Evolutionary conservation across 2,113 vertebrate species (phyloP).

Genomic region (Pseudorectes ferrugineus): DNA sequence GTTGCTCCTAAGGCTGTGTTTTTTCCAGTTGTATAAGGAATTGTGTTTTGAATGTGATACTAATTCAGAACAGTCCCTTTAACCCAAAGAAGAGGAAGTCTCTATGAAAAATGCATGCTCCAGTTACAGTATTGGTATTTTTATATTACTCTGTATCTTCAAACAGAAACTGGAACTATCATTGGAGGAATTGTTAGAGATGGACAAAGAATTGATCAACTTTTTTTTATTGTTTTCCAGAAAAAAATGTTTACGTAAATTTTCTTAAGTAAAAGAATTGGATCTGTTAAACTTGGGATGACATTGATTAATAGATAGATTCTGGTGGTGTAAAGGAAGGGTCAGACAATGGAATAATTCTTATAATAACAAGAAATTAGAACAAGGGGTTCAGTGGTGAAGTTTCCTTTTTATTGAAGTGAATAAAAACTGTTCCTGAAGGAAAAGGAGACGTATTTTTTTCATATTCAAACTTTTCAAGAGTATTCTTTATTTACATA

Average conservation of each 20-base stretch:
- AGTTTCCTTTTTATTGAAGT: neutral
- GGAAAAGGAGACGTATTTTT: neutral
- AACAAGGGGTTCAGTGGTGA: accelerated
- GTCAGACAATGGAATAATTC: neutral
- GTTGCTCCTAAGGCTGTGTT: neutral
- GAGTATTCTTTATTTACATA: neutral
- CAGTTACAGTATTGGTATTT: neutral
- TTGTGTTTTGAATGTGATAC: neutral
- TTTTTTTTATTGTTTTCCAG: neutral
- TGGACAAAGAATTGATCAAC: neutral
- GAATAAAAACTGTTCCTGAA: neutral
- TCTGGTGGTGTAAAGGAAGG: neutral
- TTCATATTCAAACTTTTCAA: neutral
- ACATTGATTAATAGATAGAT: neutral
- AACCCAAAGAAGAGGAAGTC: neutral
- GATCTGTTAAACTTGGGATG: neutral
- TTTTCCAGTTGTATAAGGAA: neutral
- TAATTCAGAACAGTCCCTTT: neutral
- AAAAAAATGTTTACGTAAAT: neutral
- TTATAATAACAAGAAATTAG: neutral
- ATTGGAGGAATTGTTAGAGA: neutral
- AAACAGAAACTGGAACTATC: neutral
- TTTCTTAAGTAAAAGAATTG: neutral
- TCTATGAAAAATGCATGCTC: neutral
- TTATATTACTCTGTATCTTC: neutral